Evolutionary conservation across 1,140 invertebrate species (phyloP), one percentile per base, ranked within the genome.

Genomic region (Drosophila repletoides): DNA sequence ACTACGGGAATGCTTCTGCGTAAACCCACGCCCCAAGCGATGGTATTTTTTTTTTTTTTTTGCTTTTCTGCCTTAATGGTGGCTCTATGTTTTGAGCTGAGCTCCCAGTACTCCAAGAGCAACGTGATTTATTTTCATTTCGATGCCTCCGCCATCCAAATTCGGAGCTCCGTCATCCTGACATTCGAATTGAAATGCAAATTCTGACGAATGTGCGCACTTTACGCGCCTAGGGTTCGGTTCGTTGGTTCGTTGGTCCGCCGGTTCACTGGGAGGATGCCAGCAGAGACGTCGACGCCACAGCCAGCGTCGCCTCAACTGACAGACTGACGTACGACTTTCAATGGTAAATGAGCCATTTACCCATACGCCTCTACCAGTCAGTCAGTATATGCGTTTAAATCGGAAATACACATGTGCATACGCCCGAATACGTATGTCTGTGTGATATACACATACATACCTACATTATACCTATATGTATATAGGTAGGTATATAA

Each of bases 161-260:
- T 80, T 84, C 81, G 59, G 64, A 61, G 80, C 75, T 86, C 77
- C 75, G 80, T 86, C 80, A 80, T 84, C 66, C 75, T 84, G 72
- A 80, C 72, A 76, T 86, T 76, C 72, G 80, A 86, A 87, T 86
- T 86, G 81, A 86, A 87, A 86, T 86, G 80, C 80, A 86, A 86
- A 86, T 86, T 87, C 80, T 86, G 81, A 87, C 81, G 80, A 86
- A 86, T 87, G 79, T 84, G 74, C 66, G 63, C 79, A 68, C 74
- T 55, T 67, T 84, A 58, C 28, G 64, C 56, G 64, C 65, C 72
- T 69, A 80, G 43, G 53, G 41, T 56, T n/a, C 40, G 31, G 22
- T 43, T 51, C 52, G 24, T 41, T 3, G 48, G 33, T 6, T 34
- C 33, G 12, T 10, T 10, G 9, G 5, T 5, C 12, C 3, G 5